These are phyloP conservation scores for Leptestheria dahalacensis DNA, from an alignment of 1,140 invertebrate species.

Conservation along the genomic window DNA sequence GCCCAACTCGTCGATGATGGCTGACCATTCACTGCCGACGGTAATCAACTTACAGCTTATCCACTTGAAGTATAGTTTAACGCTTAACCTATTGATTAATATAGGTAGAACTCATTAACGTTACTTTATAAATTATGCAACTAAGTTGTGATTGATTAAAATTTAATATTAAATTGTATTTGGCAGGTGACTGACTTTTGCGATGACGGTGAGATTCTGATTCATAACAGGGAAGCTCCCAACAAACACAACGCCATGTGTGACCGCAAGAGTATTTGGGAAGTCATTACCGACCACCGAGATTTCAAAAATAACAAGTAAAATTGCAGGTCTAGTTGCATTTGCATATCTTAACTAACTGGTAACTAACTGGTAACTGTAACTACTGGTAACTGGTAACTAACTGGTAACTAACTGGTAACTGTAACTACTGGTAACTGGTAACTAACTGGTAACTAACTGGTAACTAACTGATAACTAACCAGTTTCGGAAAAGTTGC, in stretches of 20 bases:
- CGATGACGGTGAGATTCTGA: constrained; percentile 17
- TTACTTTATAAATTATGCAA: background rate
- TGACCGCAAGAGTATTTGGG: constrained; percentile 26
- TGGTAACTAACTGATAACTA: too few relatives aligned
- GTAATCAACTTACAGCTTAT: background rate
- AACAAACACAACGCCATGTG: constrained; percentile 32
- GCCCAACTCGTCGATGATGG: background rate
- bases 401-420: too few relatives aligned
- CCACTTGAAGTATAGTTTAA: background rate
- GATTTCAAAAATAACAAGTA: constrained; percentile 24
- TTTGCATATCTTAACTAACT: too few relatives aligned
- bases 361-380: too few relatives aligned
- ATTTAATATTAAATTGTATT: background rate
- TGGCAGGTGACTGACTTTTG: constrained; percentile 25
- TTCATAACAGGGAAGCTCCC: constrained; percentile 27
- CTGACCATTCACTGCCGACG: background rate
- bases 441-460: too few relatives aligned
- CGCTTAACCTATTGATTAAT: background rate
- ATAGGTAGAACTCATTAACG: too few relatives aligned
- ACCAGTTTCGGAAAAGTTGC: too few relatives aligned
- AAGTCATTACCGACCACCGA: constrained; percentile 27
- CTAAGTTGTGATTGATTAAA: background rate
- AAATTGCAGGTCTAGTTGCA: too few relatives aligned
- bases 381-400: too few relatives aligned
- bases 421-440: too few relatives aligned